These are phyloP conservation scores for Oconnorella tubifera DNA, from an alignment of 2,888 invertebrate species.

Conservation along the genomic window DNA sequence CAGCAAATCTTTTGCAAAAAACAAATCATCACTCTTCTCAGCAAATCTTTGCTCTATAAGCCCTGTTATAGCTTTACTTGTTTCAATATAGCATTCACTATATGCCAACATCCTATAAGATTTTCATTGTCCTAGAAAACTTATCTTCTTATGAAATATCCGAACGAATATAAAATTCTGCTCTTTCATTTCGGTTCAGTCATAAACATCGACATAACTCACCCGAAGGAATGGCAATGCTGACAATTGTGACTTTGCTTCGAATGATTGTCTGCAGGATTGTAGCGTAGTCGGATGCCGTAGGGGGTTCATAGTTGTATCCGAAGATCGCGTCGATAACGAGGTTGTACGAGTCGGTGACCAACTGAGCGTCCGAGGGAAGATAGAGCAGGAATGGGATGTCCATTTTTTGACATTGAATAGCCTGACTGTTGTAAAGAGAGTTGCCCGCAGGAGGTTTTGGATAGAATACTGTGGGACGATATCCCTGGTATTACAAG, in stretches of 20 bases:
- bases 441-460: background rate
- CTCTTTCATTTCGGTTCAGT: too few species aligned
- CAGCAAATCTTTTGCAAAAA: too few species aligned
- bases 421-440: slow-evolving; percentile 39
- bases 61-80: too few species aligned
- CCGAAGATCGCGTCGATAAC: slow-evolving; percentile 95
- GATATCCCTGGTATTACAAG: too few species aligned
- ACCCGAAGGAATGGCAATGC: slow-evolving; percentile 89
- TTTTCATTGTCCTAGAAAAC: too few species aligned
- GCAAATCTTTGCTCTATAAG: too few species aligned
- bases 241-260: slow-evolving; percentile 59
- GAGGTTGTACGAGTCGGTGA: slow-evolving; percentile 63
- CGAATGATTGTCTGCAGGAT: slow-evolving; percentile 53
- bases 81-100: too few species aligned
- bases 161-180: too few species aligned
- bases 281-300: slow-evolving; percentile 67
- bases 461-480: slow-evolving; percentile 2
- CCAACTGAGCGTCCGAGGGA: slow-evolving; percentile 47
- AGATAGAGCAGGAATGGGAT: slow-evolving; percentile 66
- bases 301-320: slow-evolving; percentile 74
- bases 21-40: too few species aligned
- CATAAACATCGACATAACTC: too few species aligned
- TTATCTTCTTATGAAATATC: too few species aligned
- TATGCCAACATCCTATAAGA: too few species aligned
- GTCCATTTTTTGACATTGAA: slow-evolving; percentile 76